These are phyloP conservation scores for Acronicta alni DNA, from an alignment of 2,888 invertebrate genomes.

Conservation along the genomic window DNA sequence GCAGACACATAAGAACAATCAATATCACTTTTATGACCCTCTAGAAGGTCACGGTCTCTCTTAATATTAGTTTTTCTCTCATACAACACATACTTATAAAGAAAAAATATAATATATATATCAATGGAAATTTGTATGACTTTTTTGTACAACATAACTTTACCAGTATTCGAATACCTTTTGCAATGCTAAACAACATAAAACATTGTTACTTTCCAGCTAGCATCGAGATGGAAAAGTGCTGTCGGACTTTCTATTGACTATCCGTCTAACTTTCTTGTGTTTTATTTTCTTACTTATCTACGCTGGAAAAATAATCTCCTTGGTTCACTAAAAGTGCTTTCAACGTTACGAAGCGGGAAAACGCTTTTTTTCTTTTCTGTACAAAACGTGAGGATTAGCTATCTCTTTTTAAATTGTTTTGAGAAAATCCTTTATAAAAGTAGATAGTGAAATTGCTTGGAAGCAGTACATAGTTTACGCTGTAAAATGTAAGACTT, in stretches of 20 bases:
- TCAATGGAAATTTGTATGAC: too few species aligned
- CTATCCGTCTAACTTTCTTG: conserved; percentile 51
- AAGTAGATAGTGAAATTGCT: conserved; percentile 33
- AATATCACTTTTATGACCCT: too few species aligned
- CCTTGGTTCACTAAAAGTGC: conserved; percentile 46
- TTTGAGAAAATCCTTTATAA: conserved; percentile 33
- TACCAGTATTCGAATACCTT: not conserved
- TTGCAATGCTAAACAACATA: conserved; percentile 9
- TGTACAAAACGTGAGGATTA: conserved; percentile 38
- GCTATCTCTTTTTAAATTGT: conserved; percentile 52
- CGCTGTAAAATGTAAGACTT: not conserved
- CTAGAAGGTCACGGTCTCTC: too few species aligned
- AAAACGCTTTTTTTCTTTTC: conserved; percentile 22
- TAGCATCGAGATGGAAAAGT: conserved; percentile 56
- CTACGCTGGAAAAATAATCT: conserved; percentile 49
- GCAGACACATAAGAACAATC: too few species aligned
- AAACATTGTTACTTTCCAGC: conserved; percentile 48
- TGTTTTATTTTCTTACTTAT: conserved; percentile 55
- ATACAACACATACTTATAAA: too few species aligned
- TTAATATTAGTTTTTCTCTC: too few species aligned
- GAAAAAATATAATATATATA: not conserved
- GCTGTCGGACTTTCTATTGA: conserved; percentile 57
- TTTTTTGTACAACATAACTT: not conserved
- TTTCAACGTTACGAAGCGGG: conserved; percentile 36
- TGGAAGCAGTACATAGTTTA: conserved; percentile 26